Evolutionary conservation across 2,888 invertebrate species (phyloP).

Genomic region (Lithosia quadra): DNA sequence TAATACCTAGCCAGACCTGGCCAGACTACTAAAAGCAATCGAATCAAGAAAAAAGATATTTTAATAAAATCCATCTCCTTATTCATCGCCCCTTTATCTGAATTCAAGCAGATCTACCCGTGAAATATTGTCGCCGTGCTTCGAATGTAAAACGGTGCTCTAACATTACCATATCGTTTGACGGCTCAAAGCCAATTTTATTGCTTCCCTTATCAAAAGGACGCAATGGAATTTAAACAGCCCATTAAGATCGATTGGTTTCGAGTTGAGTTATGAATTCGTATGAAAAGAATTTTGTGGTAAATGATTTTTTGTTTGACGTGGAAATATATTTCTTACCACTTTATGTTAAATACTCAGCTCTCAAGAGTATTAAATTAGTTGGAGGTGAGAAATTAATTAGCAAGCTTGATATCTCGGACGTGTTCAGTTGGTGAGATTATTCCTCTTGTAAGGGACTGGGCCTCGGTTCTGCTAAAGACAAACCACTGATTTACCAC

Average conservation of each 20-base stretch:
- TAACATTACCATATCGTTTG: slow-evolving; percentile 83
- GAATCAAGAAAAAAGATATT: neutral
- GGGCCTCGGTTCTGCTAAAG: too few relatives aligned
- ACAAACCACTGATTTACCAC: too few relatives aligned
- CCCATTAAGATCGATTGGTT: slow-evolving; percentile 64
- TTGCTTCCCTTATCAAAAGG: slow-evolving; percentile 76
- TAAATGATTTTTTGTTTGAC: slow-evolving; percentile 7
- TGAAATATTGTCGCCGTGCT: slow-evolving; percentile 79
- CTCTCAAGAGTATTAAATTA: too few relatives aligned
- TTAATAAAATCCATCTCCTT: slow-evolving; percentile 56
- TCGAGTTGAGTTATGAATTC: slow-evolving; percentile 29
- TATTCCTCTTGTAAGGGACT: too few relatives aligned
- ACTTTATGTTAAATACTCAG: neutral
- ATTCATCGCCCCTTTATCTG: slow-evolving; percentile 68
- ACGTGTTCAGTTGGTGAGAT: too few relatives aligned
- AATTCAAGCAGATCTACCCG: slow-evolving; percentile 78
- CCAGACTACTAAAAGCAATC: neutral
- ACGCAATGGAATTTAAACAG: slow-evolving; percentile 77
- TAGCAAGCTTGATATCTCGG: too few relatives aligned
- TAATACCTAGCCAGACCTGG: neutral
- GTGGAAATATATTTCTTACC: neutral
- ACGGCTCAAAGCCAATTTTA: slow-evolving; percentile 82
- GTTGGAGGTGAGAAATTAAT: too few relatives aligned
- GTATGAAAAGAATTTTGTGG: slow-evolving; percentile 20
- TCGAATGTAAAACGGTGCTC: slow-evolving; percentile 76